These are phyloP conservation scores for Diabrotica balteata DNA, from an alignment of 2,888 invertebrate genomes.

Conservation along the genomic window DNA sequence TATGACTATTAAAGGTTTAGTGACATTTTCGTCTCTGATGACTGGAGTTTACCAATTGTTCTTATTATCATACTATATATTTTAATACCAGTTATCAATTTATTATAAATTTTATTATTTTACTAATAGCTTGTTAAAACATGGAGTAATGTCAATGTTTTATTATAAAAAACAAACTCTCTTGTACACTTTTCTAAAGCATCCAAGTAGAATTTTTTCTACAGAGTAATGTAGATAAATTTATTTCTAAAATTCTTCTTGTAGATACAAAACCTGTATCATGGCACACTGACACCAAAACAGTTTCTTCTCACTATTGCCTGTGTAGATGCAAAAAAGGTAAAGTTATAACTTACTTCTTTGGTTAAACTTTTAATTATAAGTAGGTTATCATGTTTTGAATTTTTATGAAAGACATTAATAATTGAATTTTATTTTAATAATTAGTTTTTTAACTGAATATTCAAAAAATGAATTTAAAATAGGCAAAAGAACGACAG, in stretches of 20 bases:
- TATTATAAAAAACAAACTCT: conserved; percentile 36
- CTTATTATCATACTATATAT: too few relatives aligned
- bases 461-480: too few relatives aligned
- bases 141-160: too few relatives aligned
- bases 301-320: conserved; percentile 43
- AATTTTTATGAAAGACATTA: neutral
- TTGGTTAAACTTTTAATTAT: conserved; percentile 4
- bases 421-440: too few relatives aligned
- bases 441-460: too few relatives aligned
- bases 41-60: too few relatives aligned
- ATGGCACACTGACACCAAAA: conserved; percentile 39
- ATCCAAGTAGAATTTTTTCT: conserved; percentile 39
- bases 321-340: conserved; percentile 44
- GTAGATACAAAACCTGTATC: conserved; percentile 35
- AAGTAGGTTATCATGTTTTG: neutral
- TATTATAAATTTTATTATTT: too few relatives aligned
- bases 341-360: conserved; percentile 29
- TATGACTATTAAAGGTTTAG: too few relatives aligned
- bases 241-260: conserved; percentile 28
- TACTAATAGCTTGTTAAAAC: too few relatives aligned
- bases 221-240: conserved; percentile 23
- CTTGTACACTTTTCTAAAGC: conserved; percentile 39
- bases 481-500: too few relatives aligned
- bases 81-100: too few relatives aligned
- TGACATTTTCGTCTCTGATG: too few relatives aligned